A percentile compares a stretch with the other conserved stretches of the same genome.
phyloP scores from a whole-genome alignment of 2,797 vertebrate species.

The Menidia menidia region DNA sequence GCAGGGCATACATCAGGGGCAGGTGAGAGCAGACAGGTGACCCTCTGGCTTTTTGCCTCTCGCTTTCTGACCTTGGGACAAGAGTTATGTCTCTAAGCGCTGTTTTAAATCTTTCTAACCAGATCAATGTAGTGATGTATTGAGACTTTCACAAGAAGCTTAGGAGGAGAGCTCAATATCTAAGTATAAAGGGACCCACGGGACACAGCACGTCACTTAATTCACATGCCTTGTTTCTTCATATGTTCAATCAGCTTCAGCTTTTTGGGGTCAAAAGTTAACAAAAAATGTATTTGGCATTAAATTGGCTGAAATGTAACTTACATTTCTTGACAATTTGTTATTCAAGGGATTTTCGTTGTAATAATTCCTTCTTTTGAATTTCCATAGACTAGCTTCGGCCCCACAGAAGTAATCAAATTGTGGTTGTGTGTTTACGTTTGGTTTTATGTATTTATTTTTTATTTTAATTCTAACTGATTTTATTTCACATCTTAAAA shows the following conservation, averaged over 20 bases:
- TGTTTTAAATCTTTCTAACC: slow-evolving; percentile 66
- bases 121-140: slow-evolving; percentile 81
- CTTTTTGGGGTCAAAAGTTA: slow-evolving; percentile 10
- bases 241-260: slow-evolving; percentile 30
- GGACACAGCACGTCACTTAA: slow-evolving; percentile 45
- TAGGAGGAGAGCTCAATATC: slow-evolving; percentile 70
- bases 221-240: slow-evolving; percentile 51
- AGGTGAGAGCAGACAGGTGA: slow-evolving; percentile 75
- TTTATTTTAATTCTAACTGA: too few species aligned
- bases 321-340: not conserved
- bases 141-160: slow-evolving; percentile 59
- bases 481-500: too few species aligned
- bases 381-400: not conserved
- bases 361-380: not conserved
- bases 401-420: not conserved
- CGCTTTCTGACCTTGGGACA: slow-evolving; percentile 70
- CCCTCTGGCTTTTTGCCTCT: slow-evolving; percentile 63
- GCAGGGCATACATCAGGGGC: slow-evolving; percentile 71
- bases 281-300: not conserved
- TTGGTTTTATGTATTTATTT: too few species aligned
- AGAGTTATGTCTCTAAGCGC: slow-evolving; percentile 64
- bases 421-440: not conserved
- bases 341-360: not conserved
- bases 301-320: not conserved
- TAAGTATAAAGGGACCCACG: slow-evolving; percentile 63